Conservation (phyloP, 2,113 vertebrate species). For the Ivindomyrus marchei region DNA sequence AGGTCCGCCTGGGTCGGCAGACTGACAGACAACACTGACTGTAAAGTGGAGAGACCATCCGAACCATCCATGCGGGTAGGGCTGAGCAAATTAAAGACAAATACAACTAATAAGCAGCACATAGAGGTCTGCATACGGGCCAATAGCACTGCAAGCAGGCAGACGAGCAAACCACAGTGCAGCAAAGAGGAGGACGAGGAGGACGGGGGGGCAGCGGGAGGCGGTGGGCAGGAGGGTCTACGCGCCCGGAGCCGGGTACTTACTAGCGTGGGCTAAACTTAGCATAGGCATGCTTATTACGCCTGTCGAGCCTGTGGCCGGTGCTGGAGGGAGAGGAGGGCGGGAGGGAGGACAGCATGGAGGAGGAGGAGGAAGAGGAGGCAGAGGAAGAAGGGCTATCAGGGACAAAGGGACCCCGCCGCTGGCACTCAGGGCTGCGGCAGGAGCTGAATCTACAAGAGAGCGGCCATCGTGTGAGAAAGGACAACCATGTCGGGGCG, state of each 20-base stretch:
- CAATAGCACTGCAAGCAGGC: slow-evolving; percentile 38
- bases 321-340: slow-evolving; percentile 40
- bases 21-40: slow-evolving; percentile 28
- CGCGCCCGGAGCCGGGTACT: slow-evolving; percentile 51
- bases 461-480: slow-evolving; percentile 39
- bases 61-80: not conserved
- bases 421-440: slow-evolving; percentile 48
- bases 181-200: slow-evolving; percentile 15
- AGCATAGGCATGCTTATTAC: slow-evolving; percentile 57
- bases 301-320: slow-evolving; percentile 57
- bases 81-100: not conserved
- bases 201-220: not conserved
- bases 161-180: not conserved
- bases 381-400: slow-evolving; percentile 52
- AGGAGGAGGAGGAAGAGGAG: slow-evolving; percentile 42
- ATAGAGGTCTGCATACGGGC: not conserved
- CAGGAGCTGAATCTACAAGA: slow-evolving; percentile 56
- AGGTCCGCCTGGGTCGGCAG: not conserved
- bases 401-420: slow-evolving; percentile 47
- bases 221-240: slow-evolving; percentile 29
- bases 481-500: not conserved
- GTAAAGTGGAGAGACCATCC: slow-evolving; percentile 16
- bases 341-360: slow-evolving; percentile 44
- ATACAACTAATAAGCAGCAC: not conserved
- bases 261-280: slow-evolving; percentile 65